Evolutionary conservation across 2,888 invertebrate genomes (phyloP).

Genomic region (Xanthorhoe designata): DNA sequence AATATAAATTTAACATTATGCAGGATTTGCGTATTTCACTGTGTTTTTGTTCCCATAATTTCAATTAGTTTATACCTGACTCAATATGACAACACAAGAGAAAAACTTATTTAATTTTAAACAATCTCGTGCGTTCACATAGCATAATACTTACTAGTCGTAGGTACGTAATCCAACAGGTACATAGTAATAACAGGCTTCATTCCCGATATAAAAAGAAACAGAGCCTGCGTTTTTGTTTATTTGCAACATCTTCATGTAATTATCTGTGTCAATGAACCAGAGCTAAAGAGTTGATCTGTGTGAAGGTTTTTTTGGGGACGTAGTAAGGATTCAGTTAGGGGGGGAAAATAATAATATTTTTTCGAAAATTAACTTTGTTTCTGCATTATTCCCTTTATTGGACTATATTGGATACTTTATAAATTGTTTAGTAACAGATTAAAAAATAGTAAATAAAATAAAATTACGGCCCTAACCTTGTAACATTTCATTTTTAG

Average conservation of each 20-base stretch:
- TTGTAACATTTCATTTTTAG: too few relatives aligned
- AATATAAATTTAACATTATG: too few relatives aligned
- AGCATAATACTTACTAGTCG: constrained; percentile 51
- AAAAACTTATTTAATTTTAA: constrained; percentile 10
- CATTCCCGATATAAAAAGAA: constrained; percentile 62
- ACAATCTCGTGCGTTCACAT: constrained; percentile 31
- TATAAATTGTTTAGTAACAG: too few relatives aligned
- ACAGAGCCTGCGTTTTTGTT: constrained; percentile 52
- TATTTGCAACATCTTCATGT: constrained; percentile 63
- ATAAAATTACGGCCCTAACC: too few relatives aligned
- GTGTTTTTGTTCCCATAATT: neutral
- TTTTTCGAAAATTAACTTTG: neutral
- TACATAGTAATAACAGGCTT: constrained; percentile 52
- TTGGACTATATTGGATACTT: too few relatives aligned
- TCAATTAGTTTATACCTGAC: neutral
- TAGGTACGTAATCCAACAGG: constrained; percentile 40
- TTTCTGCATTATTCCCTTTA: too few relatives aligned
- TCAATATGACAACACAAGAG: neutral
- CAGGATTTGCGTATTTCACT: neutral
- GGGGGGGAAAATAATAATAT: neutral
- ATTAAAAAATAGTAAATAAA: too few relatives aligned
- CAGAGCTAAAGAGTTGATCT: constrained; percentile 45
- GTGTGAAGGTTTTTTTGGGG: constrained; percentile 32
- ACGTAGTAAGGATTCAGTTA: constrained; percentile 16
- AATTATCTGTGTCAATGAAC: constrained; percentile 76